A percentile compares a stretch with the other conserved stretches of the same genome.
Conservation (phyloP, 53 echinoderm and acorn worm genomes). For the Stichopus horrens region DNA sequence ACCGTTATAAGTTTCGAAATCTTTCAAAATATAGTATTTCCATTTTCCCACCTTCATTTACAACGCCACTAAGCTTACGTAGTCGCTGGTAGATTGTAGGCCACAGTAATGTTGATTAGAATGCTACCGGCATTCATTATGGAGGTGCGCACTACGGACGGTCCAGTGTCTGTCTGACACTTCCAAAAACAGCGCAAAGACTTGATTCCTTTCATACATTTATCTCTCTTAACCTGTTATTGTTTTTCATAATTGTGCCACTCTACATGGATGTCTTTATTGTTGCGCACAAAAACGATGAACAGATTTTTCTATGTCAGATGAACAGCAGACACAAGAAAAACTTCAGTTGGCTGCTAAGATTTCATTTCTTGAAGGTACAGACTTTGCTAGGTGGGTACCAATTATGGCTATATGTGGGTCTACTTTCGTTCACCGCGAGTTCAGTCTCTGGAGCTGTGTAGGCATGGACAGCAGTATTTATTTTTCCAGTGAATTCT, state of each 20-base stretch:
- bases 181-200: constrained; percentile 57
- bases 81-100: constrained; percentile 53
- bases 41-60: constrained; percentile 59
- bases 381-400: constrained; percentile 67
- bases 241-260: constrained; percentile 57
- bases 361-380: constrained; percentile 54
- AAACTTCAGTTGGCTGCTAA: constrained; percentile 50
- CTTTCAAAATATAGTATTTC: constrained; percentile 57
- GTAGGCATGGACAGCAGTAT: constrained; percentile 48
- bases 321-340: constrained; percentile 39
- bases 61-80: constrained; percentile 54
- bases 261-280: constrained; percentile 68
- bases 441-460: constrained; percentile 31
- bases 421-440: constrained; percentile 57
- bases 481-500: constrained; percentile 43
- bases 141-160: constrained; percentile 70
- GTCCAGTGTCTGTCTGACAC: constrained; percentile 71
- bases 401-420: constrained; percentile 68
- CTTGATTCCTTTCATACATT: constrained; percentile 58
- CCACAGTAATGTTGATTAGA: constrained; percentile 43
- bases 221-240: constrained; percentile 54
- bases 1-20: constrained; percentile 66
- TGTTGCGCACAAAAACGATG: constrained; percentile 46
- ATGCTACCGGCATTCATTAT: constrained; percentile 61
- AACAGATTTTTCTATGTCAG: background rate